Conservation (phyloP, 1,140 invertebrate genomes). For the Telenomus remus region DNA sequence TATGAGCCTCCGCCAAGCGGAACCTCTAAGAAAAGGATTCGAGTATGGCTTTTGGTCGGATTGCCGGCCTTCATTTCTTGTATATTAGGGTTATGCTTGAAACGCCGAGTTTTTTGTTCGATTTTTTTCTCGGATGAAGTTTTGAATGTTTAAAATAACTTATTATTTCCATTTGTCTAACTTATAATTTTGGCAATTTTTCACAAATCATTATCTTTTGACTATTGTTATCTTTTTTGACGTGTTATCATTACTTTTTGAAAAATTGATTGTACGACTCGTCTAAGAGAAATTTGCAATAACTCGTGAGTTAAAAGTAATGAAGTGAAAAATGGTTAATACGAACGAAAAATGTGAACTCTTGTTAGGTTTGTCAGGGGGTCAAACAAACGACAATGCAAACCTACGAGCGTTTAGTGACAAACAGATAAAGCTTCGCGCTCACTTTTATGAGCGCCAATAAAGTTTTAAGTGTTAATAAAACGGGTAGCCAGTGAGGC, state of each 20-base stretch:
- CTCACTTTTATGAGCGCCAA: conserved; percentile 73
- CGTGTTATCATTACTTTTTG: too few relatives aligned
- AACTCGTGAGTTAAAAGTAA: conserved; percentile 6
- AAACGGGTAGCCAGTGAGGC: conserved; percentile 65
- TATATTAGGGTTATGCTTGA: too few relatives aligned
- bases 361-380: conserved; percentile 43
- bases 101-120: too few relatives aligned
- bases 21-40: conserved; percentile 19
- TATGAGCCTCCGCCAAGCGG: conserved; percentile 67
- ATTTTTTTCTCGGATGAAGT: too few relatives aligned
- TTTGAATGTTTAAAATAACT: too few relatives aligned
- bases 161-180: too few relatives aligned
- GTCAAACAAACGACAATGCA: conserved; percentile 52
- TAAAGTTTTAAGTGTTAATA: conserved; percentile 76
- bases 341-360: conserved; percentile 9
- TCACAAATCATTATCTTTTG: too few relatives aligned
- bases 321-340: conserved; percentile 48
- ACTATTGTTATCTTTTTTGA: too few relatives aligned
- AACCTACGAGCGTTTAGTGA: conserved; percentile 53
- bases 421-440: conserved; percentile 73
- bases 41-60: too few relatives aligned
- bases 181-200: too few relatives aligned
- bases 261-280: too few relatives aligned
- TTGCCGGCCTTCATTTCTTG: too few relatives aligned
- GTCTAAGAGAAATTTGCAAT: not conserved